Evolutionary conservation across 2,888 invertebrate species (phyloP).

Genomic region (Parochlus steinenii): DNA sequence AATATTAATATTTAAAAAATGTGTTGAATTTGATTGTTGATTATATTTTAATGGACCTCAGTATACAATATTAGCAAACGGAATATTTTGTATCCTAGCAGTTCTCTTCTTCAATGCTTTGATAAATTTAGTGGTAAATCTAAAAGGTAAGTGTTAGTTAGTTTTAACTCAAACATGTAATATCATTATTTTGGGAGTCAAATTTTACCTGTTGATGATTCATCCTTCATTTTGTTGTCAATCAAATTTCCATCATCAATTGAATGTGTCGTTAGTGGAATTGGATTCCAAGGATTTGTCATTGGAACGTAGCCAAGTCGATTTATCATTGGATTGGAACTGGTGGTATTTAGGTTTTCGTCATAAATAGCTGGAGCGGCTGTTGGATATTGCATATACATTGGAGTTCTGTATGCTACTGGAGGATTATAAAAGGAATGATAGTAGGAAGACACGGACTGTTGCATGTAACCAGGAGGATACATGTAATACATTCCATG

Average conservation of each 20-base stretch:
- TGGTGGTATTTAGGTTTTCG: conserved; percentile 30
- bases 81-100: neutral
- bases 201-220: conserved; percentile 19
- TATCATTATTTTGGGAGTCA: conserved; percentile 2
- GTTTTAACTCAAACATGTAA: conserved; percentile 2
- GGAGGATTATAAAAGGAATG: conserved; percentile 23
- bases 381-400: conserved; percentile 36
- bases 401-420: conserved; percentile 32
- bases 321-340: conserved; percentile 22
- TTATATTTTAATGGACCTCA: too few relatives aligned
- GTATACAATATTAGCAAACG: too few relatives aligned
- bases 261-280: conserved; percentile 11
- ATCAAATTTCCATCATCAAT: conserved; percentile 11
- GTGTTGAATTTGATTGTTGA: too few relatives aligned
- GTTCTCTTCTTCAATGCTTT: conserved; percentile 53
- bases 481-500: conserved; percentile 14
- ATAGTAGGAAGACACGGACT: conserved; percentile 17
- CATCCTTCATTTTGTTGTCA: conserved; percentile 24
- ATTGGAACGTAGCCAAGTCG: conserved; percentile 27
- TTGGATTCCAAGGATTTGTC: conserved; percentile 23
- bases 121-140: conserved; percentile 83
- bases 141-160: conserved; percentile 33
- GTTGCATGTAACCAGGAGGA: conserved; percentile 24
- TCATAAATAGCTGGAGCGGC: conserved; percentile 20
- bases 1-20: too few relatives aligned